These are phyloP conservation scores for Rotaria socialis DNA, from an alignment of 2,888 invertebrate species.

Conservation along the genomic window DNA sequence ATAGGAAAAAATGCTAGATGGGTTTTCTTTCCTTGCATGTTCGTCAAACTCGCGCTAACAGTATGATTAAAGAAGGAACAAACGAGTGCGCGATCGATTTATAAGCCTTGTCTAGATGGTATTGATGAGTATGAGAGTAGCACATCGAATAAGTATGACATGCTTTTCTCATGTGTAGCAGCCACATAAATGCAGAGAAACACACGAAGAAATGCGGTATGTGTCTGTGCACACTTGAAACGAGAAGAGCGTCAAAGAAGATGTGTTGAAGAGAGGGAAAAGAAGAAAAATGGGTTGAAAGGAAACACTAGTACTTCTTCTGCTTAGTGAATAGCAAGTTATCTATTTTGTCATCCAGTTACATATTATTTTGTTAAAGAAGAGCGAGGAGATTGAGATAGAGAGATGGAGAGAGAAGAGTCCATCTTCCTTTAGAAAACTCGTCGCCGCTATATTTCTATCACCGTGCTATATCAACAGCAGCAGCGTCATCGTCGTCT, in stretches of 20 bases:
- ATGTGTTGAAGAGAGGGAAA: neutral
- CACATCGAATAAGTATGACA: conserved; percentile 1
- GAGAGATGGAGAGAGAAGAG: neutral
- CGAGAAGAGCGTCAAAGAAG: neutral
- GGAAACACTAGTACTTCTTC: conserved; percentile 17
- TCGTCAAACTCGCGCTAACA: neutral
- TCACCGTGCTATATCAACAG: neutral
- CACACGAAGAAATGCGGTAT: neutral
- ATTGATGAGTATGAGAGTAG: conserved; percentile 13
- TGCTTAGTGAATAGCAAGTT: neutral
- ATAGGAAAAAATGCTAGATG: neutral
- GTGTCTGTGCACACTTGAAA: neutral
- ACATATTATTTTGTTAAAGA: neutral
- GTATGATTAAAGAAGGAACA: neutral
- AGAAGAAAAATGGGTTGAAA: conserved; percentile 22
- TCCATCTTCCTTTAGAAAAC: neutral
- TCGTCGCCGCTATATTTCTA: neutral
- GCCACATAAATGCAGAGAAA: neutral
- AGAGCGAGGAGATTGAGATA: neutral
- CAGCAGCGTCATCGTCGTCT: neutral
- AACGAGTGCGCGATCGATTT: neutral
- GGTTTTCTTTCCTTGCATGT: neutral
- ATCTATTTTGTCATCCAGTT: neutral
- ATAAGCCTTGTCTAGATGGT: neutral
- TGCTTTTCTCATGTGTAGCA: neutral